phyloP scores from a whole-genome alignment of 2,888 invertebrate genomes.

The Anoplius nigerrimus region DNA sequence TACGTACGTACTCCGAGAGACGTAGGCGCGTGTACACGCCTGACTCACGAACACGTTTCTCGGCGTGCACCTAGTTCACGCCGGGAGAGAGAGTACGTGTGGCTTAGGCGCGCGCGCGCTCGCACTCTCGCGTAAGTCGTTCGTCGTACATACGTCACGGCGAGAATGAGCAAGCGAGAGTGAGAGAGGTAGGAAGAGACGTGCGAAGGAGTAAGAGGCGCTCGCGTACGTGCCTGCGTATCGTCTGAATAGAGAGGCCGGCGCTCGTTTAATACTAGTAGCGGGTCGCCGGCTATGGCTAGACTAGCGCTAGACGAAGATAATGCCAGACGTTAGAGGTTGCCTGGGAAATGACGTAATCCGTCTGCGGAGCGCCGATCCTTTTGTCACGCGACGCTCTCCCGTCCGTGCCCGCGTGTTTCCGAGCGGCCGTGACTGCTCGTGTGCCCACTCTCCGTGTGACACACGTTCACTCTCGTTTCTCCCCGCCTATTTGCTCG shows the following conservation, averaged over 20 bases:
- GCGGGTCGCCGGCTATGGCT: conserved; percentile 52
- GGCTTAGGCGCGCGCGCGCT: conserved; percentile 23
- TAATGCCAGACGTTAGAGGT: conserved; percentile 64
- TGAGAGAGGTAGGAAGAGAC: conserved; percentile 25
- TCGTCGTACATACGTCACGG: conserved; percentile 24
- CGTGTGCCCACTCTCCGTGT: conserved; percentile 23
- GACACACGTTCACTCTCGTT: conserved; percentile 42
- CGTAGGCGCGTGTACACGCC: conserved; percentile 10
- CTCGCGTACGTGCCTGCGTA: conserved; percentile 36
- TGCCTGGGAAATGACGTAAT: conserved; percentile 68
- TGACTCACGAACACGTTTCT: conserved; percentile 26
- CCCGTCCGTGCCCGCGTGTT: conserved; percentile 34
- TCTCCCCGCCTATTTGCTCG: conserved; percentile 43
- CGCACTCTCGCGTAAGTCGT: conserved; percentile 25
- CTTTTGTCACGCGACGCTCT: conserved; percentile 55
- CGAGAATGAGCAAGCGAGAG: conserved; percentile 32
- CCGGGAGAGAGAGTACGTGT: conserved; percentile 31
- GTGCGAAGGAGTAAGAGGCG: not conserved
- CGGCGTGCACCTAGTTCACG: conserved; percentile 44
- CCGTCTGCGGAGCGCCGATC: conserved; percentile 54
- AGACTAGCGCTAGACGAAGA: conserved; percentile 73
- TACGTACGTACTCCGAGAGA: not conserved
- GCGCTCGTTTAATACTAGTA: too few relatives aligned
- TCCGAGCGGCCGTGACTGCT: conserved; percentile 24
- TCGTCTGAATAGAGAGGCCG: conserved; percentile 31